Conservation (phyloP, 2,113 vertebrate genomes). For the Mixornis gularis region DNA sequence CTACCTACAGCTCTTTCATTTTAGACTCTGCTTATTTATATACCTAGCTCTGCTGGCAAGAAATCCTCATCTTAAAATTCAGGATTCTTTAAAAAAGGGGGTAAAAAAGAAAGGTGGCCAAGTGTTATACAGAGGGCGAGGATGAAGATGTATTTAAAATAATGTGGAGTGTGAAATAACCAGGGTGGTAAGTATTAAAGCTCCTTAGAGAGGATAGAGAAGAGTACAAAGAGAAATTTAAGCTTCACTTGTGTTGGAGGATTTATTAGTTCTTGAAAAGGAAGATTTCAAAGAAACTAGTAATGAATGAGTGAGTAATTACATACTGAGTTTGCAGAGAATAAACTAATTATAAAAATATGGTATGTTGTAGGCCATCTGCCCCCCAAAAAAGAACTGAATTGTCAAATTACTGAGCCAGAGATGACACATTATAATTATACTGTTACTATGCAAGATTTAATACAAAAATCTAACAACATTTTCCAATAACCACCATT, state of each 20-base stretch:
- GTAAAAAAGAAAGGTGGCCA: background rate
- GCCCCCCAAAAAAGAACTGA: constrained; percentile 21
- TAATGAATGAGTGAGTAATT: constrained; percentile 55
- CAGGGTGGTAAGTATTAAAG: background rate
- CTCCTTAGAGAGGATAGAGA: background rate
- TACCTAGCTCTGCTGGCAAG: background rate
- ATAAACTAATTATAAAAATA: constrained; percentile 63
- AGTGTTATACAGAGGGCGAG: background rate
- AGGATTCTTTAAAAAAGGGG: background rate
- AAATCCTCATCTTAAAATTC: background rate
- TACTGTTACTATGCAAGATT: constrained; percentile 39
- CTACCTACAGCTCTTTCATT: background rate
- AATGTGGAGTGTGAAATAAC: background rate
- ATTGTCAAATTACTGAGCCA: constrained; percentile 50
- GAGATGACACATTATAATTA: constrained; percentile 59
- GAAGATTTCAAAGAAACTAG: constrained; percentile 56
- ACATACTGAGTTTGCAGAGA: constrained; percentile 49
- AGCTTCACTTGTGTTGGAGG: constrained; percentile 32
- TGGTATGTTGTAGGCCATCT: constrained; percentile 47
- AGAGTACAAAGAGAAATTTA: constrained; percentile 14
- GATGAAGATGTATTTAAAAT: background rate
- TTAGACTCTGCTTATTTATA: background rate
- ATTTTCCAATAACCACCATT: constrained; percentile 38
- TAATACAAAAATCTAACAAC: constrained; percentile 50
- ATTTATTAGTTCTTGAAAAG: constrained; percentile 51